A percentile compares a stretch with the other conserved stretches of the same genome.
phyloP scores from a whole-genome alignment of 2,888 invertebrate genomes.

The Stictocephala bisonia region DNA sequence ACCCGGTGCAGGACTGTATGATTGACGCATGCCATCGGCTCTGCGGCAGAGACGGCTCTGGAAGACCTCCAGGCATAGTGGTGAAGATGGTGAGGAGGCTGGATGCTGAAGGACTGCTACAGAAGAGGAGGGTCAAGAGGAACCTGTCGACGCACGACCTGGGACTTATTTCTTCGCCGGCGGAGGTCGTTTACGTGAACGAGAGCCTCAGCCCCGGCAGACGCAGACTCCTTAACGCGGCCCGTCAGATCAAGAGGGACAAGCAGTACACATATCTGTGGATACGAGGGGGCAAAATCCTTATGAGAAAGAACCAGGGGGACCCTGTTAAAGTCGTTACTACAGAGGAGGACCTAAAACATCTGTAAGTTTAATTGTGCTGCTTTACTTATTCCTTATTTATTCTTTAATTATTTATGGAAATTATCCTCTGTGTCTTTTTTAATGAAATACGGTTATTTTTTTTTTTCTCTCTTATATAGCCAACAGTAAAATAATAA shows the following conservation, averaged over 20 bases:
- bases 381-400: no score
- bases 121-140: constrained; percentile 7
- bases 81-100: constrained; percentile 30
- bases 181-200: constrained; percentile 8
- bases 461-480: no score
- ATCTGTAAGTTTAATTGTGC: no score
- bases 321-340: neutral
- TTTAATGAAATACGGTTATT: no score
- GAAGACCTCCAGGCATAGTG: constrained; percentile 9
- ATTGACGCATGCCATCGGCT: constrained; percentile 7
- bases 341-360: neutral
- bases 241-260: constrained; percentile 11
- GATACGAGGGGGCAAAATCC: constrained; percentile 8
- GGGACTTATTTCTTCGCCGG: neutral
- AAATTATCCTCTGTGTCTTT: no score
- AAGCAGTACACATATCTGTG: constrained; percentile 8
- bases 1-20: neutral
- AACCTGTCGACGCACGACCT: constrained; percentile 29
- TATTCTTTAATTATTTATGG: no score
- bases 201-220: constrained; percentile 23
- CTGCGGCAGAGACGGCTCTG: neutral
- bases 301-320: constrained; percentile 11
- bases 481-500: no score
- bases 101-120: constrained; percentile 20
- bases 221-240: constrained; percentile 1